phyloP scores from a whole-genome alignment of 2,797 vertebrate species.

The Euphonia xanthogaster region DNA sequence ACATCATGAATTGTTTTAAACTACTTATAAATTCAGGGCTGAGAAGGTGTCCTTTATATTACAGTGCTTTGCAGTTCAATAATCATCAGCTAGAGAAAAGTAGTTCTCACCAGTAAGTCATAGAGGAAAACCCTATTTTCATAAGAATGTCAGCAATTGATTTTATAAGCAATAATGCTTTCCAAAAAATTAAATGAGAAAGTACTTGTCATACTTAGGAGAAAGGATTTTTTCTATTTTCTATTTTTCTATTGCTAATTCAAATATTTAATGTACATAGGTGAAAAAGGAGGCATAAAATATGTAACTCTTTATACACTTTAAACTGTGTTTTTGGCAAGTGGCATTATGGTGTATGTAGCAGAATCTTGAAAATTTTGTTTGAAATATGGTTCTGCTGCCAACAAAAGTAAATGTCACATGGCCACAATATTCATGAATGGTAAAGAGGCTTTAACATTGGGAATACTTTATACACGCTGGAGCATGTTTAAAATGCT shows the following conservation, averaged over 20 bases:
- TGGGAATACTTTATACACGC: not conserved
- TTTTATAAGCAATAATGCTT: not conserved
- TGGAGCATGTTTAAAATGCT: not conserved
- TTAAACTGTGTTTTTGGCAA: not conserved
- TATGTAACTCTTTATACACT: not conserved
- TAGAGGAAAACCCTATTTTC: not conserved
- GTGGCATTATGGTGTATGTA: not conserved
- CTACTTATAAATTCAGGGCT: not conserved
- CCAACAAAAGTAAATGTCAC: not conserved
- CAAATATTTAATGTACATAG: not conserved
- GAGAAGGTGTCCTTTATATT: not conserved
- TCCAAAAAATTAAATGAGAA: not conserved
- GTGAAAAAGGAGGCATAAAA: not conserved
- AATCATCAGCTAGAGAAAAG: not conserved
- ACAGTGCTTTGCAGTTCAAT: not conserved
- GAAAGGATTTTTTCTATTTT: not conserved
- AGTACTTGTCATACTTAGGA: not conserved
- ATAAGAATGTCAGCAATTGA: not conserved
- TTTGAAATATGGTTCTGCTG: conserved; percentile 25
- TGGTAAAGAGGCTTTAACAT: not conserved
- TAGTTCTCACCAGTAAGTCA: not conserved
- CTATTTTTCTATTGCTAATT: too few relatives aligned
- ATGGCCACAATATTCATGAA: not conserved
- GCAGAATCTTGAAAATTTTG: conserved; percentile 14
- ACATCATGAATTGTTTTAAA: not conserved